phyloP scores from a whole-genome alignment of 2,797 vertebrate genomes.

The Danio tinwini region DNA sequence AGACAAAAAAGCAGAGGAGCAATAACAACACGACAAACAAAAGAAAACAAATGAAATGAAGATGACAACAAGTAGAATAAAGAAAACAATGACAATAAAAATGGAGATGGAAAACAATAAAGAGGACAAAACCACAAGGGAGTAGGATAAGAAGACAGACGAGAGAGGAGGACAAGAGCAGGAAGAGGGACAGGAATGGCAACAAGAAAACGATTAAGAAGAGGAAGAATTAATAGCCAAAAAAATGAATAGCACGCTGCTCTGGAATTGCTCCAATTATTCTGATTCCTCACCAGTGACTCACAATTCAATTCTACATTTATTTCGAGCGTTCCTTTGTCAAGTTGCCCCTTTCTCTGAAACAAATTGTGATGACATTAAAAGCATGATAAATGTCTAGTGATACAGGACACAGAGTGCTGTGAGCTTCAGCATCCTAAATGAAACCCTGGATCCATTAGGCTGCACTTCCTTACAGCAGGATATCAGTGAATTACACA shows the following conservation, averaged over 20 bases:
- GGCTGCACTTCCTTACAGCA: constrained; percentile 8
- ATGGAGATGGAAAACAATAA: neutral
- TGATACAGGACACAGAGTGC: constrained; percentile 61
- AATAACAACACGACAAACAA: neutral
- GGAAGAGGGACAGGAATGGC: neutral
- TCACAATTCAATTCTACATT: neutral
- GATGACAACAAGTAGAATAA: neutral
- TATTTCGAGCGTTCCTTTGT: constrained; percentile 3
- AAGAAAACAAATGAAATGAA: neutral
- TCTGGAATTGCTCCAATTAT: neutral
- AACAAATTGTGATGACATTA: constrained; percentile 58
- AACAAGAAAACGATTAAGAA: neutral
- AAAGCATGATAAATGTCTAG: constrained; percentile 74
- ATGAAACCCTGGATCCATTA: constrained; percentile 23
- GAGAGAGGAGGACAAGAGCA: neutral
- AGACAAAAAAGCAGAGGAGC: neutral
- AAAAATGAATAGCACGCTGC: neutral
- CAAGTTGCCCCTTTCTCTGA: constrained; percentile 5
- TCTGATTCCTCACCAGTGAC: neutral
- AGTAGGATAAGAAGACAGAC: neutral
- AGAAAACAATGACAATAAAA: neutral
- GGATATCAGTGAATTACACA: constrained; percentile 14
- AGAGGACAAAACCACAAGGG: neutral
- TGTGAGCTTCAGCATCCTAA: neutral
- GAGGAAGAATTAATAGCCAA: neutral